Evolutionary conservation across 2,888 invertebrate species (phyloP), one percentile per base, ranked within the genome.

Genomic region (Dorcus parallelipipedus): DNA sequence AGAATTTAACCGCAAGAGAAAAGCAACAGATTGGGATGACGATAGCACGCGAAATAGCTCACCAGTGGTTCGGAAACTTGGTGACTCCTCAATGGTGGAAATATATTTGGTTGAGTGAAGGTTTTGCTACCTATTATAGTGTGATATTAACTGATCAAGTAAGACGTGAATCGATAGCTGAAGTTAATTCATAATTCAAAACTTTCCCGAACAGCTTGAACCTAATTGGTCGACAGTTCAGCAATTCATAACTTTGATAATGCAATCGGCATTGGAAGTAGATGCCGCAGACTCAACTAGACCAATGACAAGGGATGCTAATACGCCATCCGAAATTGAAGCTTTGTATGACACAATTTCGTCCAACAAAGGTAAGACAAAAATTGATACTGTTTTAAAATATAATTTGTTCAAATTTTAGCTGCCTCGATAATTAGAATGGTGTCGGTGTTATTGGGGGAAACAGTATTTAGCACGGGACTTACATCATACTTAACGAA

Each of bases 311-410:
- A 77, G 80, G 38, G 69, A 73, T 0, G 82, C 84, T 0, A 79
- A 73, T 53, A 80, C 81, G 0, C 82, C 84, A 0, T 76, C 78
- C 0, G 79, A 83, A 60, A 79, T 84, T 54, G 69, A 79, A 4
- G 79, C 78, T 1, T 80, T 81, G 5, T 82, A 86, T 67, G 85
- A 86, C 67, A 80, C 82, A 26, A 83, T 86, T 0, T 82, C 84
- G 52, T 86, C 86, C 60, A 80, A 83, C 60, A 87, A 87, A 79
- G 85, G 86, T 83, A 41, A 9, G 5, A 7, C 6, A 4, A 33
- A 33, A 33, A 5, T 33, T 33, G 10, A 33, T 33, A 4, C 26
- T 33, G 26, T 33, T 33, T 33, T 33, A 33, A 33, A 33, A 33
- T 33, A 33, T 6, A 33, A 33, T 6, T 6, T 33, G 1, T 33